Percentiles rank a stretch among this genome's conserved stretches.
phyloP scores from a whole-genome alignment of 2,888 invertebrate species.

The Steromphala cineraria region DNA sequence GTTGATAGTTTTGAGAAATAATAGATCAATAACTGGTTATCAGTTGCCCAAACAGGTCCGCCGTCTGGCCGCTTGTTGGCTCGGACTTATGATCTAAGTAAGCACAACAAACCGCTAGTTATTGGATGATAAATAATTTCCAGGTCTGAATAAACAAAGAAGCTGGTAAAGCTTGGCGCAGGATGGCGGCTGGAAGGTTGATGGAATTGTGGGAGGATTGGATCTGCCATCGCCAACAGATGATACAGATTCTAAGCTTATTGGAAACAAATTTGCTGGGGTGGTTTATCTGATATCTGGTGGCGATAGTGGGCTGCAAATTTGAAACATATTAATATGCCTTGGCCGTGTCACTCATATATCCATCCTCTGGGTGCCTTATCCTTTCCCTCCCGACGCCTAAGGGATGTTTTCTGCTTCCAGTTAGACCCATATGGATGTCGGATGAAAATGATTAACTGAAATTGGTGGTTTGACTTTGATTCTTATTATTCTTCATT shows the following conservation, averaged over 20 bases:
- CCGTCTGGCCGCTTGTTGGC: background rate
- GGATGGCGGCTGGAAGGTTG: background rate
- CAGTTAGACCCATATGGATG: no score
- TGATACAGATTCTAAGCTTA: background rate
- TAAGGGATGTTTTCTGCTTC: no score
- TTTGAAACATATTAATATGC: constrained; percentile 9
- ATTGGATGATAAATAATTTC: constrained; percentile 24
- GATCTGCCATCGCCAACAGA: background rate
- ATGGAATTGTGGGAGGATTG: no score
- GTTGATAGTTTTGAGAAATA: constrained; percentile 25
- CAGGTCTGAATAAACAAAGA: constrained; percentile 18
- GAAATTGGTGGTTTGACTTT: no score
- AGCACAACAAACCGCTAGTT: constrained; percentile 21
- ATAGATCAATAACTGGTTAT: constrained; percentile 28
- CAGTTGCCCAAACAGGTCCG: constrained; percentile 20
- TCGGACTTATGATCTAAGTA: background rate
- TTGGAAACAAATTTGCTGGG: constrained; percentile 9
- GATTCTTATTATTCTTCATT: no score
- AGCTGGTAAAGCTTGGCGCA: background rate
- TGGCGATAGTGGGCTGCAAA: background rate
- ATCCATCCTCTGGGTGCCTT: background rate
- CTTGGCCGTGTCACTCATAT: constrained; percentile 1
- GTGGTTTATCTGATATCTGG: background rate
- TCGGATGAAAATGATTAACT: no score
- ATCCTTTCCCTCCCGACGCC: no score